These are phyloP conservation scores for Mercenaria mercenaria DNA, from an alignment of 1,140 invertebrate genomes.

Conservation along the genomic window DNA sequence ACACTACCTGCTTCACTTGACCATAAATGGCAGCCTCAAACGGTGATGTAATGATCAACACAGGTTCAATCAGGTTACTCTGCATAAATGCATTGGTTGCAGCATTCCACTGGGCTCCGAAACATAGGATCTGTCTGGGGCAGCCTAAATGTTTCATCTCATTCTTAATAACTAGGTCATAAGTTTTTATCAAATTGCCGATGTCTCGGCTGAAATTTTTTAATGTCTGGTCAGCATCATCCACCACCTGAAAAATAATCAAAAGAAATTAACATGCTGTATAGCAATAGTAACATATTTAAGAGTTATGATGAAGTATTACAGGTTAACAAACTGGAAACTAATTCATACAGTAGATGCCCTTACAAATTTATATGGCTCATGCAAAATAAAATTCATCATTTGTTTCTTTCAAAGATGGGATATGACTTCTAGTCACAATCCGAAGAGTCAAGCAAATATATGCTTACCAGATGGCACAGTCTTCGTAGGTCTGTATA, in stretches of 20 bases:
- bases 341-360: too few species aligned
- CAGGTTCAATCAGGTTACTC: constrained; percentile 71
- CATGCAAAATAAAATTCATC: too few species aligned
- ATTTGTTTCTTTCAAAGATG: too few species aligned
- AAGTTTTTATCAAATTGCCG: constrained; percentile 67
- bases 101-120: constrained; percentile 76
- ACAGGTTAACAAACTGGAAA: too few species aligned
- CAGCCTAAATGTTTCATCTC: constrained; percentile 63
- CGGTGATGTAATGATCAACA: constrained; percentile 77
- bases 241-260: constrained; percentile 73
- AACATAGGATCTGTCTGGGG: constrained; percentile 76
- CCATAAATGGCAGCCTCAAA: constrained; percentile 81
- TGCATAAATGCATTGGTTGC: constrained; percentile 67
- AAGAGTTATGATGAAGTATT: too few species aligned
- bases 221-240: constrained; percentile 79
- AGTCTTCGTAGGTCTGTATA: constrained; percentile 77
- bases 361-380: too few species aligned
- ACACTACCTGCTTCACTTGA: constrained; percentile 78
- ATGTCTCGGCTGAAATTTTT: constrained; percentile 65
- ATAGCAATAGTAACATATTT: too few species aligned
- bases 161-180: constrained; percentile 62
- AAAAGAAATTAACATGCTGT: too few species aligned
- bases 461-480: constrained; percentile 83
- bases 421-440: too few species aligned
- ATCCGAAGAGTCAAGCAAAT: too few species aligned